These are phyloP conservation scores for Galeopsomyia nigrocyanea DNA, from an alignment of 2,888 invertebrate species.

Conservation along the genomic window DNA sequence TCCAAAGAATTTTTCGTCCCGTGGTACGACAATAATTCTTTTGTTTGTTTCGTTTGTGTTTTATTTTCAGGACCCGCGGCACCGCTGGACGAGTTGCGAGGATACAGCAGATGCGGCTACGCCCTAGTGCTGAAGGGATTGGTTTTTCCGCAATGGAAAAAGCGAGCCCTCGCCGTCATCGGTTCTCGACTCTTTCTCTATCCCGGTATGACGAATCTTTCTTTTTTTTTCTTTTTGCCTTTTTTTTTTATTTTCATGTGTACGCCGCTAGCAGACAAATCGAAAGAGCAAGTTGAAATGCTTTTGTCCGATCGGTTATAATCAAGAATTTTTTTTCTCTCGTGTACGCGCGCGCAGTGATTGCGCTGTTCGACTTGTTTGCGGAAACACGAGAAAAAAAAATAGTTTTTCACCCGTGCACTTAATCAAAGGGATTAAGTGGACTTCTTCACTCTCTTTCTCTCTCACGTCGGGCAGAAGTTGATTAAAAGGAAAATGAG, in stretches of 20 bases:
- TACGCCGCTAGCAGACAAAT: conserved; percentile 10
- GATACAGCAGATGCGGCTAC: conserved; percentile 68
- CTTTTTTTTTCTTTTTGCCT: too few relatives aligned
- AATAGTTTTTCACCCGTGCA: neutral
- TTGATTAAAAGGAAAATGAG: conserved; percentile 40
- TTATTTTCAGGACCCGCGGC: conserved; percentile 70
- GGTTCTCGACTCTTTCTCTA: conserved; percentile 75
- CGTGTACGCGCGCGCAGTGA: neutral
- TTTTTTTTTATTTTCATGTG: too few relatives aligned
- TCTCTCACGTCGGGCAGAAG: neutral
- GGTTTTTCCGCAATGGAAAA: conserved; percentile 79
- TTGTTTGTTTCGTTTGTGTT: conserved; percentile 13
- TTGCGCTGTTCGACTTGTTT: neutral
- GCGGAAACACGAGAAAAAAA: neutral
- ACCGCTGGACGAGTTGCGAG: conserved; percentile 71
- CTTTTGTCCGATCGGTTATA: too few relatives aligned
- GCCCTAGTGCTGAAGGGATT: conserved; percentile 76
- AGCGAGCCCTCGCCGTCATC: conserved; percentile 73
- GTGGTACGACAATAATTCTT: conserved; percentile 7
- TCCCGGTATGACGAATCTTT: conserved; percentile 67
- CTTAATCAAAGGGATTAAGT: neutral
- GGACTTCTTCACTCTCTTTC: too few relatives aligned
- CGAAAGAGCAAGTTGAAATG: conserved; percentile 14
- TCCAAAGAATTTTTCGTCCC: neutral
- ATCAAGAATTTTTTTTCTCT: conserved; percentile 1